Evolutionary conservation across 1,140 invertebrate species (phyloP), one percentile per base, ranked within the genome.

Genomic region (Maconellicoccus hirsutus): DNA sequence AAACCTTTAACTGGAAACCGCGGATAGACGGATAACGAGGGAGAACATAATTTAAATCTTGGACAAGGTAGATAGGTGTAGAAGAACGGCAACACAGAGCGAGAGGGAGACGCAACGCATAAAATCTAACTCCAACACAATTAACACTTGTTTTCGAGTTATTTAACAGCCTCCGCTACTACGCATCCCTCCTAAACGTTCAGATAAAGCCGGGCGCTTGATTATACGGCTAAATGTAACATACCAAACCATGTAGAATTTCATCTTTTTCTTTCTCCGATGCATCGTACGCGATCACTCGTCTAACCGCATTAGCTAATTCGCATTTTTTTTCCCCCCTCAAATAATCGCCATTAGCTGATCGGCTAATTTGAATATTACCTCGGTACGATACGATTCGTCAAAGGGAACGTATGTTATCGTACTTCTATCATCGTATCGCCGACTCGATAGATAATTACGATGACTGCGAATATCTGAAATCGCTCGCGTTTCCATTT

Each of bases 101-200:
- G 10, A 22, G 25, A 14, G 61, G 10, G 19, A 66, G 10, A 26
- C 61, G 10, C 3, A 66, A 25, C 61, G 61, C 61, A 66, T 66
- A 66, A 66, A 25, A 66, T 66, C 61, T 66, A 66, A 66, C 61
- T 66, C 61, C 61, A 66, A 66, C 61, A 66, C 61, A 66, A 66
- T 66, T 66, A 66, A 66, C 61, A 66, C 61, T 66, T 66, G 61
- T 66, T 66, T 66, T 66, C 61, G 61, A 66, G 61, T 66, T 66
- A 66, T 66, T 66, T 66, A 66, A 66, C 61, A 66, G 61, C 61
- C 61, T 66, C 61, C 61, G 61, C 61, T 26, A 66, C 61, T 66
- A 66, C 61, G 21, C 61, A 19, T 25, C 61, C 61, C 10, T 52
- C 42, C 42, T 52, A 33, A 33, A 33, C 12, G 29, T 6, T 33